Base-by-base conservation (phyloP, 2,113 vertebrate genomes). In the Cervus canadensis region DNA sequence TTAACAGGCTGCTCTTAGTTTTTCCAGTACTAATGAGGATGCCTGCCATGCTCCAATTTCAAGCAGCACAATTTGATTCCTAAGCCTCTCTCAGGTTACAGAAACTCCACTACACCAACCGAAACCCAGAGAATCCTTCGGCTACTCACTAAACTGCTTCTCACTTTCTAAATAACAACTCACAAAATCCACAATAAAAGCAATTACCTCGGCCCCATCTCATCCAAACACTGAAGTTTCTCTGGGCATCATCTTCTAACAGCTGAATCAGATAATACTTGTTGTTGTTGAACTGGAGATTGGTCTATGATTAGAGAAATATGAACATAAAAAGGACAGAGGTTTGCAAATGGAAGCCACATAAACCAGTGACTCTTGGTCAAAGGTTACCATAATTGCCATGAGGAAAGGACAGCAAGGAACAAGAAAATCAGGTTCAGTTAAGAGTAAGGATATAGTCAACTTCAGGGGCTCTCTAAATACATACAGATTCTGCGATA, bases 401-500 rank as follows among this genome's bases (percentile, higher is more conserved):
- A 12, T 60, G 81, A 91, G 15, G 59, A 74, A 92, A 94, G 7
- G 60, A 64, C 1, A 91, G 45, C 33, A 26, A 33, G 25, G 71
- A 15, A 19, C 6, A 87, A 93, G 76, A 60, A 81, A 79, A 84
- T 33, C 25, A 87, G 57, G 74, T 83, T 90, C 86, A 28, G 84
- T 1, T 48, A 83, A 94, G 48, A 84, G 13, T 52, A 93, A 88
- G 48, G 48, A 50, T 50, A 50, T 50, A 50, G 48, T 50, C 48
- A 50, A 50, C 48, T 14, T 50, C 12, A 50, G 48, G 99, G 99
- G 99, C 30, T 99, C 99, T 84, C 99, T 99, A 98, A 99, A 99
- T 98, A 99, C 99, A 0, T 99, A 99, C 99, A 98, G 99, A 97
- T 99, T 99, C 99, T 99, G 99, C 91, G 99, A 99, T 98, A 99